Evolutionary conservation across 2,797 vertebrate species (phyloP), one percentile per base, ranked within the genome.

Genomic region (Periophthalmus magnuspinnatus): DNA sequence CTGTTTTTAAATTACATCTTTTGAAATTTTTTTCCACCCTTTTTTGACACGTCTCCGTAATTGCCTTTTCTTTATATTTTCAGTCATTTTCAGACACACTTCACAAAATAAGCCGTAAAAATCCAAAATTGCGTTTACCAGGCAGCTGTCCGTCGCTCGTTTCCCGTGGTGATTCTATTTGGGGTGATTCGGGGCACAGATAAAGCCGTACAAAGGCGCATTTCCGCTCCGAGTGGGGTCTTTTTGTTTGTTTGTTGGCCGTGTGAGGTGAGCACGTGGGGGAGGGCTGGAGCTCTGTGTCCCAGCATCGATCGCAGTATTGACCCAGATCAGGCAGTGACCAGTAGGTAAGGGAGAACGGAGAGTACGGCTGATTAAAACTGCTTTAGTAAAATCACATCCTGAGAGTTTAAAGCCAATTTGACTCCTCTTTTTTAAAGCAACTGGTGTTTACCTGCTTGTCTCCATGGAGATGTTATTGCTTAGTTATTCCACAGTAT

Each of bases 381-480:
- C 58, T 34, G 33, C 58, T 36, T 60, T 60, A 22, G 58, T 60
- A n/a, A 60, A 60, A 60, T 60, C 17, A 60, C 58, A 60, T n/a
- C 32, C 56, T 3, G 56, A 33, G 21, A 33, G 21, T 24, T 24
- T 56, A 21, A 56, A 24, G 6, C 54, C 24, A 56, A 24, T 56
- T 56, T 56, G 54, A 28, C 54, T 24, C 28, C 54, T 28, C 28
- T 28, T 28, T 28, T 28, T 28, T 28, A 28, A 28, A 28, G 3
- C 28, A 28, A 28, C 28, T 28, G 1, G 28, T 28, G 28, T 28
- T 28, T 28, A 28, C 28, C 28, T 28, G 28, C 28, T 28, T 28
- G 28, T 28, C 28, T 1, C 28, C 28, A 28, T 28, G 28, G 28
- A 28, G 28, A 28, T 28, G 28, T 28, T 28, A 28, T 28, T 28